phyloP scores from a whole-genome alignment of 2,888 invertebrate genomes.

The Spilosoma lubricipeda region DNA sequence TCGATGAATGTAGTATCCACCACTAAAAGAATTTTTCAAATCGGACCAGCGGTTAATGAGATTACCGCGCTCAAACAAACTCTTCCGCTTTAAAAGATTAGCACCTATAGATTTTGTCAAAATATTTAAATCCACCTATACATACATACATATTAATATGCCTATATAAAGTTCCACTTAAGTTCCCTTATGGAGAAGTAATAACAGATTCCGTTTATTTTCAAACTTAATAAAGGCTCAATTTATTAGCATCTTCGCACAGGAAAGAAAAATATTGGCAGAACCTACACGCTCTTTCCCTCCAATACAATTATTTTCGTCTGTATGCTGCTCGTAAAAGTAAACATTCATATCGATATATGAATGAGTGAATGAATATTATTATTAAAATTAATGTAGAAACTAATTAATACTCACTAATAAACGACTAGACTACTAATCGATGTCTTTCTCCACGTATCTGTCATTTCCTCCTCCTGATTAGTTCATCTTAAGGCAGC shows the following conservation, averaged over 20 bases:
- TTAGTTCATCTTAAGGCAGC: not conserved
- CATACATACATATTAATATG: not conserved
- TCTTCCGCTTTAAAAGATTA: no score
- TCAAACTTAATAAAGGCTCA: not conserved
- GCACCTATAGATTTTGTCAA: no score
- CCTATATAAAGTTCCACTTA: not conserved
- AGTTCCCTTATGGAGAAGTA: not conserved
- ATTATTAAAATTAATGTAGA: not conserved
- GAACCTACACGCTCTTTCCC: not conserved
- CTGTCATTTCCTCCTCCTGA: not conserved
- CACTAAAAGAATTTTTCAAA: no score
- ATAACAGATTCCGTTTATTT: not conserved
- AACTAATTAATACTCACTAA: not conserved
- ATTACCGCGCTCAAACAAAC: no score
- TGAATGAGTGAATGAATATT: not conserved
- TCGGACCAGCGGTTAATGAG: no score
- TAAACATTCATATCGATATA: not conserved
- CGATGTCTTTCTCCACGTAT: not conserved
- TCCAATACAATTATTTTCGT: not conserved
- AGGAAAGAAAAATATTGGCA: not conserved
- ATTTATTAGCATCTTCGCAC: not conserved
- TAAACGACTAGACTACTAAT: not conserved
- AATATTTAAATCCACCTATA: no score
- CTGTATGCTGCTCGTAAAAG: not conserved
- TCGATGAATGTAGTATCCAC: no score